Conservation (phyloP, 2,888 invertebrate genomes). For the Morpho helenor region DNA sequence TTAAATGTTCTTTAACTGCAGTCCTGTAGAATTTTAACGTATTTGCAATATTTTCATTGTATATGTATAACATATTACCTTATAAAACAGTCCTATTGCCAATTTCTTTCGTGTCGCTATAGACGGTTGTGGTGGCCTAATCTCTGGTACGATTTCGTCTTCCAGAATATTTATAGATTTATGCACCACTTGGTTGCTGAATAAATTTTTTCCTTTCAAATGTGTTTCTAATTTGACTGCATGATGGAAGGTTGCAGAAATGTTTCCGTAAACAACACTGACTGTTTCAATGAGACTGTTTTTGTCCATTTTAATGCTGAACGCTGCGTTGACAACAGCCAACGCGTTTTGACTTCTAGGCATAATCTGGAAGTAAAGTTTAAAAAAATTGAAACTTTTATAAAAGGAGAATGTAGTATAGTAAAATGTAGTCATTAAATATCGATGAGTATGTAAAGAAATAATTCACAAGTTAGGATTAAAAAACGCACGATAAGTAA, state of each 20-base stretch:
- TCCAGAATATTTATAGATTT: slow-evolving; percentile 73
- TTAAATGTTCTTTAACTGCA: too few relatives aligned
- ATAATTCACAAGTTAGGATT: too few relatives aligned
- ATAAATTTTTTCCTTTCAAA: slow-evolving; percentile 61
- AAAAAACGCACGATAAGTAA: too few relatives aligned
- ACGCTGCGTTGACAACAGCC: slow-evolving; percentile 87
- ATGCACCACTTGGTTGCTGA: slow-evolving; percentile 59
- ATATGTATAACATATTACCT: slow-evolving; percentile 77
- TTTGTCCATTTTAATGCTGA: slow-evolving; percentile 75
- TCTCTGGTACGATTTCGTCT: slow-evolving; percentile 81
- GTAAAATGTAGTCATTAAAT: too few relatives aligned
- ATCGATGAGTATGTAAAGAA: too few relatives aligned
- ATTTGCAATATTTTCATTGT: too few relatives aligned
- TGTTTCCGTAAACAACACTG: slow-evolving; percentile 83
- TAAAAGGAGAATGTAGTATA: too few relatives aligned
- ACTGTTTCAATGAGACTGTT: slow-evolving; percentile 52
- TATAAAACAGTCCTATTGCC: slow-evolving; percentile 88
- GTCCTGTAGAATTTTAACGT: too few relatives aligned
- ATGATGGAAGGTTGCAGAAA: slow-evolving; percentile 76
- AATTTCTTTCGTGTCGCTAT: slow-evolving; percentile 84
- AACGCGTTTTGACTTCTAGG: slow-evolving; percentile 87
- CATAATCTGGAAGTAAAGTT: slow-evolving; percentile 79
- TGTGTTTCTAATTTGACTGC: slow-evolving; percentile 79
- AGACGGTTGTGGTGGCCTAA: slow-evolving; percentile 82
- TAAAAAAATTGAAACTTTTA: not conserved